Percentiles rank a stretch among this genome's conserved stretches.
These are phyloP conservation scores for Rhinoraja longicauda DNA, from an alignment of 2,797 vertebrate genomes.

Conservation along the genomic window DNA sequence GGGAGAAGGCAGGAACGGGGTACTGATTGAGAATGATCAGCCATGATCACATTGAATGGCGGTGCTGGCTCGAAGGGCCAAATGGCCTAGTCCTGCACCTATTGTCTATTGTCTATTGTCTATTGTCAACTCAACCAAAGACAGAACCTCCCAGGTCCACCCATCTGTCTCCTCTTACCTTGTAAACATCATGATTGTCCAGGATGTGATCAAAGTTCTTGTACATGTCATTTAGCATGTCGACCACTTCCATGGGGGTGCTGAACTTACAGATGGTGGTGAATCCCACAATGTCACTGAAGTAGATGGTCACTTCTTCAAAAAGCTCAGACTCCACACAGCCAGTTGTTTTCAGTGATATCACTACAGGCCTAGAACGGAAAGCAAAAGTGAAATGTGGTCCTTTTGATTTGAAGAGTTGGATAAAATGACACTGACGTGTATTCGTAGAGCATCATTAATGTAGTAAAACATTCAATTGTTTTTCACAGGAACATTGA, in stretches of 20 bases:
- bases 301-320: conserved; percentile 92
- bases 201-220: conserved; percentile 93
- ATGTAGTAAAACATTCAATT: not conserved
- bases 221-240: conserved; percentile 96
- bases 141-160: not conserved
- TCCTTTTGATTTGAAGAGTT: conserved; percentile 23
- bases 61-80: too few species aligned
- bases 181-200: conserved; percentile 92
- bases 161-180: conserved; percentile 60
- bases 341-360: conserved; percentile 88
- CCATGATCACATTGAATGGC: too few species aligned
- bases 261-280: conserved; percentile 95
- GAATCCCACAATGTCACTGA: conserved; percentile 96
- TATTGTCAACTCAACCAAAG: too few species aligned
- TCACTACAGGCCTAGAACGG: conserved; percentile 78
- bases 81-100: too few species aligned
- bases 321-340: conserved; percentile 85
- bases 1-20: too few species aligned
- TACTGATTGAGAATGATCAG: too few species aligned
- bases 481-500: not conserved
- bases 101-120: too few species aligned
- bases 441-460: not conserved
- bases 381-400: not conserved
- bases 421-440: not conserved
- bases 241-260: conserved; percentile 95